phyloP scores from a whole-genome alignment of 2,113 vertebrate genomes.

The Amazona guildingii region DNA sequence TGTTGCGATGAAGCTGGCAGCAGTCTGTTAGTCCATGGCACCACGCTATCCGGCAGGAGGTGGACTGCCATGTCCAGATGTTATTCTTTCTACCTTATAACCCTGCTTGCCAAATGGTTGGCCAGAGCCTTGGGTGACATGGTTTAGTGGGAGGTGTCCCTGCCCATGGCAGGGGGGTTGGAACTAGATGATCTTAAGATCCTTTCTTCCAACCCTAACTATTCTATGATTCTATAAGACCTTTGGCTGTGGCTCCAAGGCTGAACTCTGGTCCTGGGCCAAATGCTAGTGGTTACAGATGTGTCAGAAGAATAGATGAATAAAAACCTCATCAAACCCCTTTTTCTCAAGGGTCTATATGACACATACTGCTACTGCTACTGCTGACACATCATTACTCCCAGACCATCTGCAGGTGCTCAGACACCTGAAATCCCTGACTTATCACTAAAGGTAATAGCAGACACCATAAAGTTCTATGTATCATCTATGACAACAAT shows the following conservation, averaged over 20 bases:
- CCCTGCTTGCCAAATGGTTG: neutral
- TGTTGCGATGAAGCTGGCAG: neutral
- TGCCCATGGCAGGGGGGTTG: no score
- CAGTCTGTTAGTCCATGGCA: neutral
- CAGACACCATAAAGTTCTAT: neutral
- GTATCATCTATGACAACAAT: neutral
- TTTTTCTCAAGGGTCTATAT: neutral
- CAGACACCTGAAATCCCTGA: neutral
- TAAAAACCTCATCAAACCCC: fast-evolving
- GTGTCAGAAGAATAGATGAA: neutral
- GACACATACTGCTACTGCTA: neutral
- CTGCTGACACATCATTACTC: neutral
- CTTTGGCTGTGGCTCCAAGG: neutral
- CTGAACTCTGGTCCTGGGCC: neutral
- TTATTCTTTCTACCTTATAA: neutral
- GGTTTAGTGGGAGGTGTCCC: no score
- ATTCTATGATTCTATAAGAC: no score
- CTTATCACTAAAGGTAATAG: no score
- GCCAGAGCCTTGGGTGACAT: no score
- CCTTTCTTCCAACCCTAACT: no score
- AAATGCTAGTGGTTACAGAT: neutral
- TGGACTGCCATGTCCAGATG: neutral
- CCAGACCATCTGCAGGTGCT: neutral
- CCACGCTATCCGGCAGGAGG: neutral
- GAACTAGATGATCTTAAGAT: no score